phyloP scores from a whole-genome alignment of 2,797 vertebrate genomes.

The Paratrypauchen microcephalus region DNA sequence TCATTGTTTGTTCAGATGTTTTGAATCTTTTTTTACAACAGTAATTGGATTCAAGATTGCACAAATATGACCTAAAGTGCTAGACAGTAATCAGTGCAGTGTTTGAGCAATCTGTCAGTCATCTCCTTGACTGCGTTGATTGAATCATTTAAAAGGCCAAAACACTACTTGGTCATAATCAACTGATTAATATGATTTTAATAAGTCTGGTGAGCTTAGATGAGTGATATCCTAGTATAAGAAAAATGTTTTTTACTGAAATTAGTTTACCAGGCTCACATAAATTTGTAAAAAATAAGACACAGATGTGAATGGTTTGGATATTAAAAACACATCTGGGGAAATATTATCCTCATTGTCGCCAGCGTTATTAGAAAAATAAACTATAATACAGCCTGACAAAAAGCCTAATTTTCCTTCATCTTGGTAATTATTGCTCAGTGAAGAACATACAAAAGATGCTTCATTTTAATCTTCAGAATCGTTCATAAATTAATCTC shows the following conservation, averaged over 20 bases:
- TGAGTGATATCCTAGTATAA: slow-evolving; percentile 45
- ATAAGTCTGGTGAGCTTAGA: slow-evolving; percentile 41
- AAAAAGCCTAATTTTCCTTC: slow-evolving; percentile 61
- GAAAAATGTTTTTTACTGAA: slow-evolving; percentile 36
- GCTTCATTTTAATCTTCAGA: slow-evolving; percentile 50
- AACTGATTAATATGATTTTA: slow-evolving; percentile 37
- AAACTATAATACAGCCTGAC: slow-evolving; percentile 53
- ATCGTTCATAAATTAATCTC: slow-evolving; percentile 53
- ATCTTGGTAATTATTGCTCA: slow-evolving; percentile 61
- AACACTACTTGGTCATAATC: slow-evolving; percentile 17
- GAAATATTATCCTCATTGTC: slow-evolving; percentile 61
- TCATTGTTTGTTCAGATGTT: neutral
- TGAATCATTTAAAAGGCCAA: slow-evolving; percentile 30
- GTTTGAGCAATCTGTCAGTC: slow-evolving; percentile 38
- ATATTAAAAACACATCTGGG: slow-evolving; percentile 55
- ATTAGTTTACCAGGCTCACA: slow-evolving; percentile 28
- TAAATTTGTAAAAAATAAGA: slow-evolving; percentile 29
- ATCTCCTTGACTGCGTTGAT: slow-evolving; percentile 39
- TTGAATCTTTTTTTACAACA: slow-evolving; percentile 34
- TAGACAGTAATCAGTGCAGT: slow-evolving; percentile 50
- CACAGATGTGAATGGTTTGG: slow-evolving; percentile 30
- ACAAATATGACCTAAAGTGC: slow-evolving; percentile 49
- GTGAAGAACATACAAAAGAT: slow-evolving; percentile 54
- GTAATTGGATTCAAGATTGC: slow-evolving; percentile 40
- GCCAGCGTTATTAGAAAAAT: slow-evolving; percentile 56